Evolutionary conservation across 2,797 vertebrate genomes (phyloP).

Genomic region (Galagoides demidoff): DNA sequence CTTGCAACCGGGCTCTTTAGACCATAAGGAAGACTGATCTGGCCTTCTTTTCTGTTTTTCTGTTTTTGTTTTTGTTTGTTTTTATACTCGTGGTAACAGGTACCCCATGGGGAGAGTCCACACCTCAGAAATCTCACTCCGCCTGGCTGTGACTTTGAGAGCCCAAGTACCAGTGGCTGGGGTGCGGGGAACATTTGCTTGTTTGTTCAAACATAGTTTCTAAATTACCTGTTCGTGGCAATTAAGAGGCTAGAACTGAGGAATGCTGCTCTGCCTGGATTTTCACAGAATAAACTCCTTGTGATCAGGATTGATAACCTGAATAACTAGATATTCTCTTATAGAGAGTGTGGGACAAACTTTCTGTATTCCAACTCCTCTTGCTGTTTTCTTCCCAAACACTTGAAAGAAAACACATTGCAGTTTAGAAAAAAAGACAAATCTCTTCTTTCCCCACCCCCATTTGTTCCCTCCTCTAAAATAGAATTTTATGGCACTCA

Average conservation of each 20-base stretch:
- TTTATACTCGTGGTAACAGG: conserved; percentile 6
- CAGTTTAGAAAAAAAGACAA: not conserved
- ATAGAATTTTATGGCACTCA: conserved; percentile 17
- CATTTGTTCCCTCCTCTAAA: not conserved
- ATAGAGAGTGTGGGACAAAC: not conserved
- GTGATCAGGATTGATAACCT: not conserved
- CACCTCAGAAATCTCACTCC: conserved; percentile 47
- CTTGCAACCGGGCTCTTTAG: conserved; percentile 9
- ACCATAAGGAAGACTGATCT: not conserved
- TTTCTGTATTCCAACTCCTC: not conserved
- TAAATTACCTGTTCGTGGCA: conserved; percentile 53
- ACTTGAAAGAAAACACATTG: not conserved
- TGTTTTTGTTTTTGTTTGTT: not conserved
- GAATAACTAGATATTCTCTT: not conserved
- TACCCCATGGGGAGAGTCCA: not conserved
- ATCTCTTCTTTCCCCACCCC: not conserved
- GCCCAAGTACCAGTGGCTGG: not conserved
- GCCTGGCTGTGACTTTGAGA: not conserved
- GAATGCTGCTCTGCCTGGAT: not conserved
- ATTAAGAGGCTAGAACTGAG: not conserved
- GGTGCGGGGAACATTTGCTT: not conserved
- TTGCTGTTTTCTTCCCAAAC: not conserved
- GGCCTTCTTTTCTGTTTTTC: not conserved
- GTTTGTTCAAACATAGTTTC: conserved; percentile 54
- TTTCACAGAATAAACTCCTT: conserved; percentile 34